Evolutionary conservation across 2,797 vertebrate genomes (phyloP).

Genomic region (Siniperca scherzeri): DNA sequence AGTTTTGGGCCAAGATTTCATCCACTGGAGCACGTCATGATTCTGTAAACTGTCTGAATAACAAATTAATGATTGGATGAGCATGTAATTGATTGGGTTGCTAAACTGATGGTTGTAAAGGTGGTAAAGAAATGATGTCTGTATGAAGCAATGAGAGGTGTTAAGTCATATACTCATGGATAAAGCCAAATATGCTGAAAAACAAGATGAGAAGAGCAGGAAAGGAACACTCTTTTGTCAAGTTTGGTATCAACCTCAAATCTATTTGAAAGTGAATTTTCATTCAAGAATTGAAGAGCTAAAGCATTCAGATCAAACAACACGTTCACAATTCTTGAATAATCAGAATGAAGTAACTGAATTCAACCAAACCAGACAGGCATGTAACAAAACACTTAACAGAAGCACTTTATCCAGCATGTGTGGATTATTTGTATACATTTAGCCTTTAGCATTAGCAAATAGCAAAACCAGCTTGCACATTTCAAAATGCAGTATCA

Average conservation of each 20-base stretch:
- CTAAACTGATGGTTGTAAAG: constrained; percentile 67
- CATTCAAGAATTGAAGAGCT: constrained; percentile 45
- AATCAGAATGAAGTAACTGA: constrained; percentile 39
- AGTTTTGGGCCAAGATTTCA: constrained; percentile 90
- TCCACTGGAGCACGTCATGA: constrained; percentile 91
- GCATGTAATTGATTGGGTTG: constrained; percentile 71
- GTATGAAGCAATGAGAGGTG: constrained; percentile 47
- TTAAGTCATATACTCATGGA: constrained; percentile 28
- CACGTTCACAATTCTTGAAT: constrained; percentile 52
- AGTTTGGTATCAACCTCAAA: constrained; percentile 39
- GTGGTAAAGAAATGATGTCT: constrained; percentile 55
- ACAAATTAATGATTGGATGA: constrained; percentile 87
- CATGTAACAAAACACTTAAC: constrained; percentile 10
- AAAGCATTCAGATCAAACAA: constrained; percentile 26
- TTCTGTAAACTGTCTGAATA: constrained; percentile 91
- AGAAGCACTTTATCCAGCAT: constrained; percentile 13
- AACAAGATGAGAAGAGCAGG: constrained; percentile 15
- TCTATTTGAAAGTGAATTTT: constrained; percentile 18
- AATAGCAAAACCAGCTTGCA: constrained; percentile 27
- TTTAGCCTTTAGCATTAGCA: constrained; percentile 24
- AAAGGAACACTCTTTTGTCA: neutral
- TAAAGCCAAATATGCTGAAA: constrained; percentile 55
- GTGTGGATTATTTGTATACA: neutral
- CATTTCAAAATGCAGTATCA: constrained; percentile 11
- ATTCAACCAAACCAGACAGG: constrained; percentile 46